Evolutionary conservation across 2,113 vertebrate species (phyloP).

Genomic region (Aramus guarauna): DNA sequence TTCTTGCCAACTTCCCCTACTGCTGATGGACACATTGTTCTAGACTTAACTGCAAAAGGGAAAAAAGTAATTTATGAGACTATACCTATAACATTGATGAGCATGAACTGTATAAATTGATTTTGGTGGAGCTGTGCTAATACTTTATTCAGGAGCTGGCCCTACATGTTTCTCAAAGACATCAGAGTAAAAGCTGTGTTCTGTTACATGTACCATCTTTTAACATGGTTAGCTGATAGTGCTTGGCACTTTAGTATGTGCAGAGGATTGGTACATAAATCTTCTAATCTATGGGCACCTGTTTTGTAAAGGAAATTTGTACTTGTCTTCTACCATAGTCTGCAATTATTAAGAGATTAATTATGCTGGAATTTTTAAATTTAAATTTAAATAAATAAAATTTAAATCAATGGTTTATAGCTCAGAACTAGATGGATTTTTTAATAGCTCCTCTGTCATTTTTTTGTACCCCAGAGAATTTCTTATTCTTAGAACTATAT

Average conservation of each 20-base stretch:
- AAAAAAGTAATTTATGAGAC: not conserved
- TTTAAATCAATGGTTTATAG: not conserved
- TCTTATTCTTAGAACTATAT: not conserved
- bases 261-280: not conserved
- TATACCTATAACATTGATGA: not conserved
- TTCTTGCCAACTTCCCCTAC: not conserved
- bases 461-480: not conserved
- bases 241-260: not conserved
- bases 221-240: not conserved
- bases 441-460: not conserved
- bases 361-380: not conserved
- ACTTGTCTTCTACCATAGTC: not conserved
- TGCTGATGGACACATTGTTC: not conserved
- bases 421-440: not conserved
- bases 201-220: not conserved
- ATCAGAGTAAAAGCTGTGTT: not conserved
- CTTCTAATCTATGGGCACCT: not conserved
- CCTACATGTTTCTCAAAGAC: not conserved
- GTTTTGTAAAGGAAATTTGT: not conserved
- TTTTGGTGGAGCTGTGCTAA: not conserved
- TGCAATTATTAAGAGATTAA: not conserved
- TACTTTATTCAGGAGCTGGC: not conserved
- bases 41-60: not conserved
- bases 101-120: not conserved
- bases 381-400: not conserved